Percentiles rank a stretch among this genome's conserved stretches.
Evolutionary conservation across 2,113 vertebrate species (phyloP).

Genomic region (Probosciger aterrimus): DNA sequence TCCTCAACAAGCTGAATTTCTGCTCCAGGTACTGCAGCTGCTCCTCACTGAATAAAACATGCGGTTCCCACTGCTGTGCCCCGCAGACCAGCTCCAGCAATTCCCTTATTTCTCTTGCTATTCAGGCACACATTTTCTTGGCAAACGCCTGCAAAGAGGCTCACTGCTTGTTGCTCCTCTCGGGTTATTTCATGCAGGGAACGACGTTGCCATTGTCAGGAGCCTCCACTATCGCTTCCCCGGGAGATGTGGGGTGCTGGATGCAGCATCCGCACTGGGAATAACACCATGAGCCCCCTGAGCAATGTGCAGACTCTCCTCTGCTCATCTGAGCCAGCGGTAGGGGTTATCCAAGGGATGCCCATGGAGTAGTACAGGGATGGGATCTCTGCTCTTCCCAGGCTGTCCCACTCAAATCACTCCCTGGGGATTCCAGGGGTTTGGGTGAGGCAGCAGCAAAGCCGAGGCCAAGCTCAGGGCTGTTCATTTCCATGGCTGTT

Average conservation of each 20-base stretch:
- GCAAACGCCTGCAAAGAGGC: constrained; percentile 45
- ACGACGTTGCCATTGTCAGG: rapidly evolving
- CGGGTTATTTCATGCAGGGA: neutral
- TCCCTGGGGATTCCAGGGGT: neutral
- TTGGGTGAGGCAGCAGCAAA: neutral
- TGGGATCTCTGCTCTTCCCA: neutral
- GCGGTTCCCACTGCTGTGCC: neutral
- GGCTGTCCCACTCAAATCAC: rapidly evolving
- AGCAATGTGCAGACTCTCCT: neutral
- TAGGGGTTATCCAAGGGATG: neutral
- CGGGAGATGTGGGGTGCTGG: neutral
- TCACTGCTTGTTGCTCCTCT: neutral
- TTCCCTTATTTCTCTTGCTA: constrained; percentile 61
- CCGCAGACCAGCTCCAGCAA: constrained; percentile 49
- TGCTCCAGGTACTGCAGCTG: constrained; percentile 65
- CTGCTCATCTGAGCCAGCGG: neutral
- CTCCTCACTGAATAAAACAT: constrained; percentile 71
- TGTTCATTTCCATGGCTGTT: neutral
- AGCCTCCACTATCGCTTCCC: neutral
- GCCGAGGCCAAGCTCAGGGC: neutral
- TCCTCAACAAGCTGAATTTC: constrained; percentile 56
- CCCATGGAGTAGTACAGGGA: neutral
- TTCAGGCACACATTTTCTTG: constrained; percentile 15
- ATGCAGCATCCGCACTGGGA: rapidly evolving
- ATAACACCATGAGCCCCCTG: rapidly evolving